Base-by-base conservation (phyloP, 2,113 vertebrate genomes). In the Hymenochirus boettgeri region DNA sequence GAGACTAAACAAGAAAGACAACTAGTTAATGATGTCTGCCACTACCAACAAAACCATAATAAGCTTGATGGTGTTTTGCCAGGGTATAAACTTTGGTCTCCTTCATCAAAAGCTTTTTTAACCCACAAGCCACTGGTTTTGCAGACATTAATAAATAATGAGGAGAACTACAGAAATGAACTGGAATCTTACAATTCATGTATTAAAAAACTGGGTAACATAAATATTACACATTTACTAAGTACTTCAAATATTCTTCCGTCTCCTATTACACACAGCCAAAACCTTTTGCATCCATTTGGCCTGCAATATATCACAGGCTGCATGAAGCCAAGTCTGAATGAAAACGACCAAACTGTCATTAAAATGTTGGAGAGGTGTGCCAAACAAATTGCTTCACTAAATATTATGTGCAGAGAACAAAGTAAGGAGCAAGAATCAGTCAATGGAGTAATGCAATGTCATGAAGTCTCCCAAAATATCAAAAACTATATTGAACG, bases 131-230 rank as follows among this genome's bases (percentile, higher is more conserved):
- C 31, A 9, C 18, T 27, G 53, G 8, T 45, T 9, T 18, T 26
- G 33, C 57, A 26, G 11, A 51, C 17, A 21, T 15, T 69, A 45
- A 18, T 3, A 5, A 24, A 39, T 8, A 24, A 73, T 1, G 2
- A 42, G 3, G 39, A 61, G 71, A 78, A 81, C 69, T 79, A 85
- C 55, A 79, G 72, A 52, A 71, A 84, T 0, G 79, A 86, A 31
- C 61, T 83, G 48, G 80, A 83, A 59, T 78, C 84, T 10, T 88
- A 83, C 76, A 78, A 76, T 65, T 81, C 80, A 45, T 84, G 84
- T 63, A 76, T 78, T 65, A 81, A 82, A 17, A 77, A 80, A 47
- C 78, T 42, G 0, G 83, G 82, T 45, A 80, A 74, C n/a, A 51
- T 47, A 35, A 79, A 78, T 61, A 73, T 74, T 3, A 69, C 59